Conservation (phyloP, 2,113 vertebrate species). For the Orthochromis malagaraziensis region DNA sequence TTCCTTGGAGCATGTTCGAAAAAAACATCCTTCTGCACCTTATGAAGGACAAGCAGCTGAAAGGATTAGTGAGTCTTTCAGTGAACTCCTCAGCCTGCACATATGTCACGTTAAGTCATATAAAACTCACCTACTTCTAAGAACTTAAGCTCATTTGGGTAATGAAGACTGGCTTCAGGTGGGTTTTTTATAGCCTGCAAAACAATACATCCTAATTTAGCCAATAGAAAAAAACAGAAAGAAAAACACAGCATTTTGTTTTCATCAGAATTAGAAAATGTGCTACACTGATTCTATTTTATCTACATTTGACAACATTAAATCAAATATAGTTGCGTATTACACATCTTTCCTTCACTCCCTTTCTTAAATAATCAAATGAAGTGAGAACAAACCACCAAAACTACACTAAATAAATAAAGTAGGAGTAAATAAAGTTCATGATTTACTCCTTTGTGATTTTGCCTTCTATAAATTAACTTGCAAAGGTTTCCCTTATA, state of each 20-base stretch:
- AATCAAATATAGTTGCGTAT: fast-evolving
- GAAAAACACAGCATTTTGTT: background rate
- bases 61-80: constrained; percentile 76
- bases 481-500: background rate
- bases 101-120: constrained; percentile 78
- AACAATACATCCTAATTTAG: constrained; percentile 21
- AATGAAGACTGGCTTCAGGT: constrained; percentile 70
- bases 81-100: constrained; percentile 70
- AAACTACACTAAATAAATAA: background rate
- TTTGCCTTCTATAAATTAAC: background rate
- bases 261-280: background rate
- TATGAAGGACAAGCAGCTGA: constrained; percentile 58
- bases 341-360: background rate
- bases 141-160: constrained; percentile 88
- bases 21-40: constrained; percentile 29
- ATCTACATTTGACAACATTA: background rate
- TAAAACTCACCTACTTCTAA: constrained; percentile 69
- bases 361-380: background rate
- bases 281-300: background rate
- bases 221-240: background rate
- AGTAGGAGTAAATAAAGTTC: background rate
- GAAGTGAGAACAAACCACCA: background rate
- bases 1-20: background rate
- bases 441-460: background rate
- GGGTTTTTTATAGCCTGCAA: constrained; percentile 61